Percentiles rank a stretch among this genome's conserved stretches.
phyloP scores from a whole-genome alignment of 1,140 invertebrate genomes.

The Bombus waltoni region DNA sequence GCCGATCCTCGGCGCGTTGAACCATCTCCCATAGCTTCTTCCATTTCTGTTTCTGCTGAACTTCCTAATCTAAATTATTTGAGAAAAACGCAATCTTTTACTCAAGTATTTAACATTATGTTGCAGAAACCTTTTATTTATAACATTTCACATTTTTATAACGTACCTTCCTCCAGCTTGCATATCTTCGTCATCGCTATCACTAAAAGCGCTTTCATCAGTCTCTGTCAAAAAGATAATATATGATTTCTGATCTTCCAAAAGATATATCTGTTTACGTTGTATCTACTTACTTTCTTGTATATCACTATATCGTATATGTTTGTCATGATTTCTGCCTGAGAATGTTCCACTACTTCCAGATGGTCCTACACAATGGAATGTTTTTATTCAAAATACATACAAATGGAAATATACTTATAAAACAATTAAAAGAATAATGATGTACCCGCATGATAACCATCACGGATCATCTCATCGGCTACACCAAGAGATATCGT shows the following conservation, averaged over 20 bases:
- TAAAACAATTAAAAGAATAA: background rate
- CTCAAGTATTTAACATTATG: background rate
- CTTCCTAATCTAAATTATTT: slow-evolving; percentile 67
- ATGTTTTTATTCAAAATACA: background rate
- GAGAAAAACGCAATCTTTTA: background rate
- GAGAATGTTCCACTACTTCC: slow-evolving; percentile 63
- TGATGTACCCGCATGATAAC: slow-evolving; percentile 74
- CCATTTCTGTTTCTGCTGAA: slow-evolving; percentile 77
- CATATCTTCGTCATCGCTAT: slow-evolving; percentile 81
- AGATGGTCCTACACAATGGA: slow-evolving; percentile 66
- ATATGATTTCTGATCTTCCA: slow-evolving; percentile 18
- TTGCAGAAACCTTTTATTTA: background rate
- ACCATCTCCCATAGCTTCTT: slow-evolving; percentile 74
- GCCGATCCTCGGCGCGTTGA: slow-evolving; percentile 65
- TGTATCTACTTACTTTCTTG: slow-evolving; percentile 72
- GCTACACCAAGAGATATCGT: slow-evolving; percentile 83
- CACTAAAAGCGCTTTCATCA: slow-evolving; percentile 78
- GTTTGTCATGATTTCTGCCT: slow-evolving; percentile 68
- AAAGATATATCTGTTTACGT: slow-evolving; percentile 12
- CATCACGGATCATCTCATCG: slow-evolving; percentile 80
- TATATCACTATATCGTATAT: slow-evolving; percentile 63
- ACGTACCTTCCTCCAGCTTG: slow-evolving; percentile 71
- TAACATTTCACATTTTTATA: background rate
- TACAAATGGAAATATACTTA: background rate
- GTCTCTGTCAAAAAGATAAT: slow-evolving; percentile 69